These are phyloP conservation scores for Sebastes alutus DNA, from an alignment of 2,797 vertebrate genomes.

Conservation along the genomic window DNA sequence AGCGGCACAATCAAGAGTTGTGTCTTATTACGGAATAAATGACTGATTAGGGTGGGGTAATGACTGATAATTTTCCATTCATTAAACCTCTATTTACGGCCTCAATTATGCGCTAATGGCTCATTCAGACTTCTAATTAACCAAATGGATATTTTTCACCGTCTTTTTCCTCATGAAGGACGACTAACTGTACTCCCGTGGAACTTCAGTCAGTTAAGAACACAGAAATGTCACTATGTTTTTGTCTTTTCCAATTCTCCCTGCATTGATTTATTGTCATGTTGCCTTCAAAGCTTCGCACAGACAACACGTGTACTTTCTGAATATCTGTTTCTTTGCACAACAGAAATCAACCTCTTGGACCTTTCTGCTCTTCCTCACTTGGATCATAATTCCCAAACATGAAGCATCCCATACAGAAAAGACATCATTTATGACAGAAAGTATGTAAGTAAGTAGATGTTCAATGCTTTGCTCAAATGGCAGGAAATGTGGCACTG, in stretches of 20 bases:
- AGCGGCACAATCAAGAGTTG: conserved; percentile 30
- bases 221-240: background rate
- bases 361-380: background rate
- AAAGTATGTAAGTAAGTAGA: background rate
- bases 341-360: background rate
- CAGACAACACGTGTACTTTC: background rate
- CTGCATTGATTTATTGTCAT: background rate
- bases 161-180: conserved; percentile 35
- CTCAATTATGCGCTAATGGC: conserved; percentile 63
- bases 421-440: background rate
- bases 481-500: background rate
- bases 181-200: conserved; percentile 18
- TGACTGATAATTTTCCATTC: conserved; percentile 73
- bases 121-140: conserved; percentile 61
- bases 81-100: conserved; percentile 67
- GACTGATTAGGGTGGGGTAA: conserved; percentile 59
- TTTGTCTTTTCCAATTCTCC: background rate
- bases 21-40: conserved; percentile 52
- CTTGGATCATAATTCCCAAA: background rate
- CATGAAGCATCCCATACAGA: background rate
- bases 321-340: background rate
- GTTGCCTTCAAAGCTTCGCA: background rate
- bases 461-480: background rate
- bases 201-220: background rate
- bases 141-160: conserved; percentile 47